Percentiles rank a stretch among this genome's conserved stretches.
Evolutionary conservation across 2,888 invertebrate genomes (phyloP).

Genomic region (Mythimna ferrago): DNA sequence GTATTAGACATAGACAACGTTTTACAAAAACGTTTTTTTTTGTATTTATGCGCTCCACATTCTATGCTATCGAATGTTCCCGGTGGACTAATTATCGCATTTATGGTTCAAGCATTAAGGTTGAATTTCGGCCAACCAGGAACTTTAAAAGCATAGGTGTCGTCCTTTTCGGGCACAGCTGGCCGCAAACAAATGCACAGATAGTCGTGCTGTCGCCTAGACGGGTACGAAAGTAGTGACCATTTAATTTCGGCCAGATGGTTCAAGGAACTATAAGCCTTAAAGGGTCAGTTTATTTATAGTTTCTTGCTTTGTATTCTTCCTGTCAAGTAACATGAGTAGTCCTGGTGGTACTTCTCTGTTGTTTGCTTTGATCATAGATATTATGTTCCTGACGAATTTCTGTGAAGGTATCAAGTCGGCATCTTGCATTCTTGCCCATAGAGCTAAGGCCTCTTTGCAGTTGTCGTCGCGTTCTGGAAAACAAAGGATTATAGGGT

Average conservation of each 20-base stretch:
- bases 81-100: background rate
- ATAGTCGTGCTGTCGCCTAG: too few relatives aligned
- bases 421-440: constrained; percentile 85
- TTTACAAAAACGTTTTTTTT: background rate
- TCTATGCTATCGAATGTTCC: background rate
- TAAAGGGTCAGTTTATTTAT: constrained; percentile 1
- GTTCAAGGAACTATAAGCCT: too few relatives aligned
- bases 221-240: too few relatives aligned
- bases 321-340: constrained; percentile 61
- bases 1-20: background rate
- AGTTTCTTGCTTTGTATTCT: constrained; percentile 66
- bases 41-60: background rate
- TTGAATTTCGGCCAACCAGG: background rate
- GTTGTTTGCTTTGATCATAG: constrained; percentile 80
- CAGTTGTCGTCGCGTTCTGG: constrained; percentile 88
- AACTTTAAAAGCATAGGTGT: background rate
- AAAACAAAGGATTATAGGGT: constrained; percentile 49
- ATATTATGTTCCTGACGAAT: constrained; percentile 79
- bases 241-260: too few relatives aligned
- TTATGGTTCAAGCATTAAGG: background rate
- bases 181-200: too few relatives aligned
- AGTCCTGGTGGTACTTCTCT: constrained; percentile 78
- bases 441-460: constrained; percentile 82
- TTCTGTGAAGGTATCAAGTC: constrained; percentile 82
- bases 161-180: too few relatives aligned